Percentiles rank a stretch among this genome's conserved stretches.
Evolutionary conservation across 2,797 vertebrate genomes (phyloP).

Genomic region (Anabacerthia variegaticeps): DNA sequence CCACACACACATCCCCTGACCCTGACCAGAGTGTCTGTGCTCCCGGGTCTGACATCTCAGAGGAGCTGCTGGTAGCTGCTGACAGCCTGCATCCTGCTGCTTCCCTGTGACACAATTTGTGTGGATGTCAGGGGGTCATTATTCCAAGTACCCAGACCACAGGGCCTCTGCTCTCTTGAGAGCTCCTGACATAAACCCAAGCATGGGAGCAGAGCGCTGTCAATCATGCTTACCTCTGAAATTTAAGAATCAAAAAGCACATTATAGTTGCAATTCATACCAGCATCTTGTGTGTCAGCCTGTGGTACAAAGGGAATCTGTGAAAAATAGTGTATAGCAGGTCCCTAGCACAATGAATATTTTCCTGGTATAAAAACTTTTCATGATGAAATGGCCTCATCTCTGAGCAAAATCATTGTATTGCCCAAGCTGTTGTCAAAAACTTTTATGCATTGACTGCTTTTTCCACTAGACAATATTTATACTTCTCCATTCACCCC

Average conservation of each 20-base stretch:
- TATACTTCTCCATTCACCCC: conserved; percentile 26
- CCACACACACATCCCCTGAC: neutral
- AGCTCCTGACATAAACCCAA: neutral
- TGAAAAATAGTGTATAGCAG: neutral
- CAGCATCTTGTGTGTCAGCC: neutral
- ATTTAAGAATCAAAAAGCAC: neutral
- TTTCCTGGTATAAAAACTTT: conserved; percentile 21
- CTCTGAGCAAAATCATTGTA: conserved; percentile 29
- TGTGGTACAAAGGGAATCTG: neutral
- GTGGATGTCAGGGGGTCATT: neutral
- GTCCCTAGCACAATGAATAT: conserved; percentile 6
- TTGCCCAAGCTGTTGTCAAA: conserved; percentile 50
- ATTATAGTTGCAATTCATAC: neutral
- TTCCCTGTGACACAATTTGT: neutral
- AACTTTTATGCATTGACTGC: conserved; percentile 50
- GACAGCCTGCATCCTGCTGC: neutral
- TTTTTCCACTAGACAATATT: conserved; percentile 48
- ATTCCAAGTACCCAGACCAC: neutral
- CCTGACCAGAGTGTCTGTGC: neutral
- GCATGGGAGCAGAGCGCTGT: neutral
- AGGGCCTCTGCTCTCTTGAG: neutral
- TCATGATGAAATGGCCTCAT: conserved; percentile 28
- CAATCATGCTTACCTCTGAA: neutral
- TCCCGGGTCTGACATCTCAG: neutral
- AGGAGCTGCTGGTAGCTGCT: neutral